phyloP scores from a whole-genome alignment of 1,140 invertebrate species.

The Leguminivora glycinivorella region DNA sequence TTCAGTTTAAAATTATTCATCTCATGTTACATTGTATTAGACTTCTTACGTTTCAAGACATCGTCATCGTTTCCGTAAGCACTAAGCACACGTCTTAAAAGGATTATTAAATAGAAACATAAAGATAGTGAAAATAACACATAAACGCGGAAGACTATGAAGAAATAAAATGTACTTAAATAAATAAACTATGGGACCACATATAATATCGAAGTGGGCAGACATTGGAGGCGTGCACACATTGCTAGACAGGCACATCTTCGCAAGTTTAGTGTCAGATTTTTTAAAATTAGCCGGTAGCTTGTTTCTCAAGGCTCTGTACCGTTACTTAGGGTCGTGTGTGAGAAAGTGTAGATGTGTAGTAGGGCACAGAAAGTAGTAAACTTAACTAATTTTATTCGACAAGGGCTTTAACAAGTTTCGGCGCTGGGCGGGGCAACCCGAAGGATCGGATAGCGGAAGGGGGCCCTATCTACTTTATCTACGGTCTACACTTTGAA shows the following conservation, averaged over 20 bases:
- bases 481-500: constrained; percentile 66
- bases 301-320: constrained; percentile 56
- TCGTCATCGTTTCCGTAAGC: constrained; percentile 36
- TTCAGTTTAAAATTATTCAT: constrained; percentile 28
- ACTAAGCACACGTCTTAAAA: constrained; percentile 36
- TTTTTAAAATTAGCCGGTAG: constrained; percentile 55
- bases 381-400: constrained; percentile 47
- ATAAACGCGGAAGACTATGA: constrained; percentile 60
- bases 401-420: constrained; percentile 55
- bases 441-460: constrained; percentile 55
- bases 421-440: constrained; percentile 76
- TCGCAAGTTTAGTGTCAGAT: constrained; percentile 45
- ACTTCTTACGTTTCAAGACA: constrained; percentile 9
- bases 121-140: constrained; percentile 60
- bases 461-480: constrained; percentile 63
- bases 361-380: constrained; percentile 57
- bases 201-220: constrained; percentile 76
- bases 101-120: constrained; percentile 43
- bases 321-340: constrained; percentile 50
- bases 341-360: constrained; percentile 62
- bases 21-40: background rate
- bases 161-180: constrained; percentile 57
- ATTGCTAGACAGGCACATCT: constrained; percentile 72
- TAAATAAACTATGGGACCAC: constrained; percentile 69
- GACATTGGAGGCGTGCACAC: constrained; percentile 73